phyloP scores from a whole-genome alignment of 2,797 vertebrate species.

The Phoebastria nigripes region DNA sequence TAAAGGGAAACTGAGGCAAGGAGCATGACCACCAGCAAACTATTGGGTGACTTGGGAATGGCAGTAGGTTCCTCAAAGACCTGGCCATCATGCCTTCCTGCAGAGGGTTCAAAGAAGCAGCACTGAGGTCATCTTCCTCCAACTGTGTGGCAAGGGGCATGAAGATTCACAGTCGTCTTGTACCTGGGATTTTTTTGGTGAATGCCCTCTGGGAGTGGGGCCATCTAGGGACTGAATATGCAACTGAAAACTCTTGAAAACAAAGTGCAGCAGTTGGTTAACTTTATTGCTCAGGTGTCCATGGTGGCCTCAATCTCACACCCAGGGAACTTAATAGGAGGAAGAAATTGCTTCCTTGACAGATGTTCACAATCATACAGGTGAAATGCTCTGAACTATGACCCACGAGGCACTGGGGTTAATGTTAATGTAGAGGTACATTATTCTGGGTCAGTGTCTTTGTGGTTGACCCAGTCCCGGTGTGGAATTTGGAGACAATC shows the following conservation, averaged over 20 bases:
- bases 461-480: neutral
- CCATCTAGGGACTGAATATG: neutral
- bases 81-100: neutral
- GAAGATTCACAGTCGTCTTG: neutral
- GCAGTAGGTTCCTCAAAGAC: neutral
- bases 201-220: neutral
- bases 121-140: neutral
- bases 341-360: slow-evolving; percentile 17
- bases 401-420: neutral
- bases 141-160: neutral
- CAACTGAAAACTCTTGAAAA: neutral
- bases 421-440: neutral
- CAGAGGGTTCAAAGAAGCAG: neutral
- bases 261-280: neutral
- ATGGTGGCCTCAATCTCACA: neutral
- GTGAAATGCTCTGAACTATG: neutral
- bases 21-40: neutral
- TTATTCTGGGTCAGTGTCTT: slow-evolving; percentile 16
- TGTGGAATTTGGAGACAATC: slow-evolving; percentile 1
- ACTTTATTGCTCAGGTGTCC: neutral
- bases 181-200: neutral
- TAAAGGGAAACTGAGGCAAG: neutral
- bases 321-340: neutral
- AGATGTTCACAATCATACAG: neutral
- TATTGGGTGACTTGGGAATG: neutral